Evolutionary conservation across 2,888 invertebrate genomes (phyloP).

Genomic region (Ametastegia equiseti): DNA sequence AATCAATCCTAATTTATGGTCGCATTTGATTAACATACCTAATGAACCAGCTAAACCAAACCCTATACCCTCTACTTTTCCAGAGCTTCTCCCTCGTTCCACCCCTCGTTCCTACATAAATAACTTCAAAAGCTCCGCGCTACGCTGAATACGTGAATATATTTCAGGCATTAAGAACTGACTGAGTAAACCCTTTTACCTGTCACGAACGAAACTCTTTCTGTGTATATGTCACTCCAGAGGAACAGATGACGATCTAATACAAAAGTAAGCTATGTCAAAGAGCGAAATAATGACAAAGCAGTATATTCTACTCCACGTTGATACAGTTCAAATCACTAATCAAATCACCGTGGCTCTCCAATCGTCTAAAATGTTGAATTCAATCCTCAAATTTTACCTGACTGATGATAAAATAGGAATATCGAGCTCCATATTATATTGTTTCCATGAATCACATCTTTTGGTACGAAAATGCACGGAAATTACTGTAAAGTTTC

Average conservation of each 20-base stretch:
- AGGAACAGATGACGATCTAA: neutral
- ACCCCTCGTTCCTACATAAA: neutral
- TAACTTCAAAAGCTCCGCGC: conserved; percentile 1
- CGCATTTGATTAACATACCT: conserved; percentile 73
- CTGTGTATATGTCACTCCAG: neutral
- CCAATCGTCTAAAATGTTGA: neutral
- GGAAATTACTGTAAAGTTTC: neutral
- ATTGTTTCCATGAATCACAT: neutral
- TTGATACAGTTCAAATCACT: neutral
- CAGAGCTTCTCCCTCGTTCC: conserved; percentile 2
- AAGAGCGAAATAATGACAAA: neutral
- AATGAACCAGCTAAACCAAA: conserved; percentile 68
- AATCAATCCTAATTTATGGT: conserved; percentile 72
- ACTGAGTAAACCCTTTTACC: neutral
- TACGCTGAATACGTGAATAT: conserved; percentile 13
- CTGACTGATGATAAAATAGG: neutral
- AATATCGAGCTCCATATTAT: neutral
- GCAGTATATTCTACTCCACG: neutral
- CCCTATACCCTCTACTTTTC: neutral
- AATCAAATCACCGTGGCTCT: neutral
- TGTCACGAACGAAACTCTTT: neutral
- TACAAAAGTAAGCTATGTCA: neutral
- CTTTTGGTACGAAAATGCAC: neutral
- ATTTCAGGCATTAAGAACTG: conserved; percentile 9
- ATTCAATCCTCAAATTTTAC: neutral